Percentiles rank a stretch among this genome's conserved stretches.
Conservation (phyloP, 2,888 invertebrate species). For the Dendrolimus houi region DNA sequence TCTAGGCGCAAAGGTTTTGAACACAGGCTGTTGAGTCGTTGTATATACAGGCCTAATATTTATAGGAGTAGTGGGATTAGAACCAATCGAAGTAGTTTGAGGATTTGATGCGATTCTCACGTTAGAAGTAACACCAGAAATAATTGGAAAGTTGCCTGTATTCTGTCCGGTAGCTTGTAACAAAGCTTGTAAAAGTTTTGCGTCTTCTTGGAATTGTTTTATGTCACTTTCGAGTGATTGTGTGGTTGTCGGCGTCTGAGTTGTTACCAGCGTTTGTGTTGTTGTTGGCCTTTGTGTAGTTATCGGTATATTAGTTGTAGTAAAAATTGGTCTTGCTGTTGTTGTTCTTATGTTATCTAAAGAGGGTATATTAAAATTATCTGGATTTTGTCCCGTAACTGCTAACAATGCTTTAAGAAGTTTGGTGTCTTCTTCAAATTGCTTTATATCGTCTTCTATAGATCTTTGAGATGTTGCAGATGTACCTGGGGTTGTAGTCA, state of each 20-base stretch:
- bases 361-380: slow-evolving; percentile 50
- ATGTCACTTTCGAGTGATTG: slow-evolving; percentile 44
- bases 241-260: slow-evolving; percentile 26
- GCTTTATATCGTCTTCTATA: slow-evolving; percentile 61
- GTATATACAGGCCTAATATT: slow-evolving; percentile 52
- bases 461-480: slow-evolving; percentile 42
- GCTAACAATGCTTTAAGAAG: slow-evolving; percentile 59
- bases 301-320: slow-evolving; percentile 19
- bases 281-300: slow-evolving; percentile 24
- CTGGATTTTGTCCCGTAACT: slow-evolving; percentile 61
- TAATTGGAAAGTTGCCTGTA: slow-evolving; percentile 37
- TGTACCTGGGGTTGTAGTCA: slow-evolving; percentile 22
- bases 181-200: slow-evolving; percentile 58
- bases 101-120: slow-evolving; percentile 60
- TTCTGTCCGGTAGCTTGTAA: slow-evolving; percentile 58
- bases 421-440: slow-evolving; percentile 66
- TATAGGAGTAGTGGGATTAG: slow-evolving; percentile 54
- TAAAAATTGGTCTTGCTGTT: slow-evolving; percentile 22
- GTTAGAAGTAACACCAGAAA: slow-evolving; percentile 60
- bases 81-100: slow-evolving; percentile 47
- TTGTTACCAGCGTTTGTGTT: slow-evolving; percentile 23
- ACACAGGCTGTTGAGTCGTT: slow-evolving; percentile 35
- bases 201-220: slow-evolving; percentile 58
- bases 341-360: slow-evolving; percentile 37
- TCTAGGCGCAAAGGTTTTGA: slow-evolving; percentile 39